Base-by-base conservation (phyloP, 2,113 vertebrate species). In the Mugil cephalus region DNA sequence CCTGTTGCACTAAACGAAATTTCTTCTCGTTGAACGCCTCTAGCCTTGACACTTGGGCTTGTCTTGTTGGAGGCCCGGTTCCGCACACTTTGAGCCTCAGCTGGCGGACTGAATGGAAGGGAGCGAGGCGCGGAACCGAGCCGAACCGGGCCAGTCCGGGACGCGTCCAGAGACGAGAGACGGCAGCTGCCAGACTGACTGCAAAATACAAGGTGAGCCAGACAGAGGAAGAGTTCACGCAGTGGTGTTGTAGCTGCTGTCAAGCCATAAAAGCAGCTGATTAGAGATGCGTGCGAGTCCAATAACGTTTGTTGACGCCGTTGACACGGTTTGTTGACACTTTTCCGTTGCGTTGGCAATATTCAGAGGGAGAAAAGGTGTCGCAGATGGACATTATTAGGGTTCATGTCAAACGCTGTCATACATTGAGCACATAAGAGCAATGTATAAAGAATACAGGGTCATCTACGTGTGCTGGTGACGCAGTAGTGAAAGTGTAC, bases 191-290 rank as follows among this genome's bases (percentile, higher is more conserved):
- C 92, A 94, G 85, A 92, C 86, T 62, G 88, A 92, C 66, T 52
- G 89, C 63, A 92, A 73, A 74, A 52, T 87, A 11, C 89, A 85
- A 91, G 94, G 94, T 94, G 82, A 91, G 76, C 50, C 64, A 14
- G 30, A 10, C 10, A 14, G 0, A 53, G 7, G 5, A 18, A 7
- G 9, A 11, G 38, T n/a, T 56, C 8, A 10, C 24, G 24, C 24
- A 30, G 24, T 30, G 2, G 5, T 52, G 38, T 10, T 24, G 43
- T 54, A 1, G 18, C 50, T 66, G 3, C 0, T 19, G 8, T 18
- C 3, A 15, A 42, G 39, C 1, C 24, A 39, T 15, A 17, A 36
- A 30, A 65, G 58, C 60, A 67, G 36, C 40, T 36, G 58, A 6
- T 51, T 1, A n/a, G 4, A 19, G 10, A 9, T 42, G 3, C 6